A percentile compares a stretch with the other conserved stretches of the same genome.
phyloP scores from a whole-genome alignment of 2,113 vertebrate genomes.

The Opisthocomus hoazin region DNA sequence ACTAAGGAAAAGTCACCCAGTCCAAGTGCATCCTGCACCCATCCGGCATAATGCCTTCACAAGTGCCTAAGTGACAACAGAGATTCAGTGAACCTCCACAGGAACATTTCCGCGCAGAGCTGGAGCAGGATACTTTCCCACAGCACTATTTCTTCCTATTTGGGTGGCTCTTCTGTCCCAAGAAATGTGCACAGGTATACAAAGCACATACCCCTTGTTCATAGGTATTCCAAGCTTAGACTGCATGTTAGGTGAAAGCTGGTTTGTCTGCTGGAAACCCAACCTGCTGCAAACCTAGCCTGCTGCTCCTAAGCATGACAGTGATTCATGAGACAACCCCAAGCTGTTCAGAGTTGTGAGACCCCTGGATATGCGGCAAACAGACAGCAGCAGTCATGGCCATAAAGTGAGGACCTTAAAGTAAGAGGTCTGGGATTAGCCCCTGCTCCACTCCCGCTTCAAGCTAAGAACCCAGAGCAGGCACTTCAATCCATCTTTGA shows the following conservation, averaged over 20 bases:
- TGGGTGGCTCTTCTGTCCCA: background rate
- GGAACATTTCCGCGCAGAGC: background rate
- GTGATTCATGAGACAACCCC: background rate
- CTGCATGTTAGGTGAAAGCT: accelerated
- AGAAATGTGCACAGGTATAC: background rate
- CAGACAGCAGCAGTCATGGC: background rate
- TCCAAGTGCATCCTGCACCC: no score
- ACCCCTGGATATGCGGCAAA: background rate
- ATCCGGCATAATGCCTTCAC: background rate
- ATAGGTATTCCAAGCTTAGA: background rate
- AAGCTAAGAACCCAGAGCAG: background rate
- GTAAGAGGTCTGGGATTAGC: background rate
- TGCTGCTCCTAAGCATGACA: background rate
- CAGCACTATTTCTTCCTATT: background rate
- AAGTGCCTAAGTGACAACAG: background rate
- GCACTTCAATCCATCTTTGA: background rate
- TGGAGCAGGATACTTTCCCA: background rate
- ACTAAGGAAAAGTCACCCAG: background rate
- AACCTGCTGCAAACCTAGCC: background rate
- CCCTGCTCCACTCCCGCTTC: background rate
- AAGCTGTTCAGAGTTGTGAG: background rate
- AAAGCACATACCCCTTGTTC: background rate
- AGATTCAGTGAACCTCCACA: background rate
- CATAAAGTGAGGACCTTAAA: background rate
- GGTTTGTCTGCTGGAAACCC: background rate